phyloP scores from a whole-genome alignment of 2,797 vertebrate genomes.

The Falco naumanni region DNA sequence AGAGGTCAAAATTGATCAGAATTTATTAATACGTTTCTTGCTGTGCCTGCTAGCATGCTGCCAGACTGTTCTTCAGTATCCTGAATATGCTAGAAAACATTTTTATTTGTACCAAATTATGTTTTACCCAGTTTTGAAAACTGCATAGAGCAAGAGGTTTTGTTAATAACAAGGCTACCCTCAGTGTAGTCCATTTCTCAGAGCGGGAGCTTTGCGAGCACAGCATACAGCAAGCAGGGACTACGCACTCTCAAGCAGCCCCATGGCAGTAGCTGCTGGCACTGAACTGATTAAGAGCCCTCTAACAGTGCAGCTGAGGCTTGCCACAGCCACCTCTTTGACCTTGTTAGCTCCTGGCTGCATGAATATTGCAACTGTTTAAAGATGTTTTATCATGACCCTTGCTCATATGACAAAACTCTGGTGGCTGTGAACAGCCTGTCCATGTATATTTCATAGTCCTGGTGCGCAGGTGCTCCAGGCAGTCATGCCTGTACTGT shows the following conservation, averaged over 20 bases:
- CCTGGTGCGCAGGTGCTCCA: neutral
- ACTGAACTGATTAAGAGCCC: neutral
- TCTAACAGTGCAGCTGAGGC: neutral
- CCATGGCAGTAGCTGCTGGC: neutral
- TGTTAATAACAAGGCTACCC: neutral
- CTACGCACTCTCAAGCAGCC: neutral
- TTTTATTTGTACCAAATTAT: conserved; percentile 12
- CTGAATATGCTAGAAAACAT: neutral
- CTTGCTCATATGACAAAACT: neutral
- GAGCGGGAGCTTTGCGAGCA: neutral
- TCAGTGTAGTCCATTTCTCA: neutral
- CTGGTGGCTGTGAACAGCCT: neutral
- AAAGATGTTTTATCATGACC: neutral
- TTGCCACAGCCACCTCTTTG: neutral
- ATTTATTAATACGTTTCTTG: conserved; percentile 37
- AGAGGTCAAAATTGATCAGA: conserved; percentile 41
- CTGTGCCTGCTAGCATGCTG: neutral
- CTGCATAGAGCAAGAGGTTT: neutral
- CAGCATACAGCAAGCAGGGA: neutral
- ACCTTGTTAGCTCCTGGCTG: neutral
- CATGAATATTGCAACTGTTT: neutral
- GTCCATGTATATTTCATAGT: neutral
- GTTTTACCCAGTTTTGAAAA: neutral
- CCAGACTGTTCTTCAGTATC: neutral
- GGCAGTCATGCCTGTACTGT: neutral